Base-by-base conservation (phyloP, 2,888 invertebrate species). In the Ennomos fuscantarius region DNA sequence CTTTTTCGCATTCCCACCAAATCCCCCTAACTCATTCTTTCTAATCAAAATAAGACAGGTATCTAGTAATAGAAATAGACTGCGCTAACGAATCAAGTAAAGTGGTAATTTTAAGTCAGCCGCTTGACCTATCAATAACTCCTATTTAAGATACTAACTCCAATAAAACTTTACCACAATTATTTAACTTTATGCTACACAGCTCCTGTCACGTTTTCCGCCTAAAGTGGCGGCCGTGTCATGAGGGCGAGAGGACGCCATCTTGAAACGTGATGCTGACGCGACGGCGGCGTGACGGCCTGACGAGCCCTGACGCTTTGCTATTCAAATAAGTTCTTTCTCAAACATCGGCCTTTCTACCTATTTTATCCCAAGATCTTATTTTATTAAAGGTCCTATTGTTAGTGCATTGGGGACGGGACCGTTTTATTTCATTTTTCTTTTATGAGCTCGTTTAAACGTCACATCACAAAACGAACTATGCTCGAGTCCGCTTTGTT, bases 261-360 rank as follows among this genome's bases (percentile, higher is more conserved):
- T 90, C 87, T 90, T 88, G 85, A 75, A 86, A 86, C 86, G 83
- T 86, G 86, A 82, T 75, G 80, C 78, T 79, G 81, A 78, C 76
- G 75, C 76, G 73, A 71, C 67, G 78, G 74, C 73, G 76, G 78
- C 76, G 75, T 76, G 73, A 72, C 67, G 78, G 74, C 73, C 76
- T 76, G 72, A 72, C 70, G 73, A 74, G 65, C 78, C 72, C 82
- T 84, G 84, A 82, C 78, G 78, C 78, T 82, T 79, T 79, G 77
- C 82, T 84, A 87, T 87, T 88, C 67, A 64, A 66, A 63, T 64
- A 57, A 34, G 47, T 84, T 39, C 52, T 58, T 59, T 62, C 47
- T 53, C 15, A 83, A 86, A 86, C 83, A 81, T 24, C 76, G 73
- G 79, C 79, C 82, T 81, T 81, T 83, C 71, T 73, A 76, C 75